phyloP scores from a whole-genome alignment of 2,888 invertebrate species.

The Agrochola macilenta region DNA sequence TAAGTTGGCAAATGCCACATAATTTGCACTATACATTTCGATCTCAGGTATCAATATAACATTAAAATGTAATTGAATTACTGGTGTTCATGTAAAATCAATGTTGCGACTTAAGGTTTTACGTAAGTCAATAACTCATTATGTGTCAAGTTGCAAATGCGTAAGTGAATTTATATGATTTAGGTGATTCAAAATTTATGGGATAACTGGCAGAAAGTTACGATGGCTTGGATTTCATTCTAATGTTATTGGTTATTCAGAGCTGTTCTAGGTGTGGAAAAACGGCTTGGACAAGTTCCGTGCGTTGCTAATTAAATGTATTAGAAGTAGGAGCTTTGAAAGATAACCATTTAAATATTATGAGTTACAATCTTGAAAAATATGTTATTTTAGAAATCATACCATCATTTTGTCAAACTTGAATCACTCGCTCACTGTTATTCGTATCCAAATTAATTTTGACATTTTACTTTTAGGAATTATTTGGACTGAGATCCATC shows the following conservation, averaged over 20 bases:
- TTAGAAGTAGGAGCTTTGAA: not conserved
- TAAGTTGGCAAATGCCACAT: not conserved
- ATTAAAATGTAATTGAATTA: constrained; percentile 46
- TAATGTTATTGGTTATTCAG: not conserved
- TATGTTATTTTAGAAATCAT: not conserved
- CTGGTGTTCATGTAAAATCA: constrained; percentile 42
- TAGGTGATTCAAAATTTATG: constrained; percentile 37
- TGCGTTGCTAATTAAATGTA: not conserved
- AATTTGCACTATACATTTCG: not conserved
- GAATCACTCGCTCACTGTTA: not conserved
- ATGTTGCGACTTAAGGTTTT: constrained; percentile 36
- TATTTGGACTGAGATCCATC: not conserved
- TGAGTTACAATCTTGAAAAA: not conserved
- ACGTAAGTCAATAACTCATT: constrained; percentile 38
- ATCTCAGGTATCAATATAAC: not conserved
- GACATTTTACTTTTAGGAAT: not conserved
- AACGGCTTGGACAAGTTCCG: not conserved
- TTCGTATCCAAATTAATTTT: not conserved
- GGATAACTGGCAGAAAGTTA: constrained; percentile 16
- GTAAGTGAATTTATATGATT: constrained; percentile 41
- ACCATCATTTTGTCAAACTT: not conserved
- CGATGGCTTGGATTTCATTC: constrained; percentile 24
- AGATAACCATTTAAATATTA: not conserved
- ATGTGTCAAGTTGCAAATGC: constrained; percentile 34
- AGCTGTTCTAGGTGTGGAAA: not conserved